Conservation (phyloP, 2,888 invertebrate species). For the Nomada fucata region DNA sequence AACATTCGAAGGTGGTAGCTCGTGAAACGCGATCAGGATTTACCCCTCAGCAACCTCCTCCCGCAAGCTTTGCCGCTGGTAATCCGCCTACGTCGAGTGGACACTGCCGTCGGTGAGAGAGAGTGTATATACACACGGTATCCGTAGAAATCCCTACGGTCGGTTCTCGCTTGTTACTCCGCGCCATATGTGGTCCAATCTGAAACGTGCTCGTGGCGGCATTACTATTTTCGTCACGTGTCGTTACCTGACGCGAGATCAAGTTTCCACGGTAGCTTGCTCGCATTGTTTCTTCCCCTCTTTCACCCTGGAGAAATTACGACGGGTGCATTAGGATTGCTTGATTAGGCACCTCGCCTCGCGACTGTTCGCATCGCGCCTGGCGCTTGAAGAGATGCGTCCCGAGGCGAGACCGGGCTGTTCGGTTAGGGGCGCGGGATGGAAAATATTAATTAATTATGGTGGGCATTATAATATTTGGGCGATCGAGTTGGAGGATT, state of each 20-base stretch:
- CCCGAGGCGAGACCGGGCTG: too few species aligned
- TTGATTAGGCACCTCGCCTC: neutral
- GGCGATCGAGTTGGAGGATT: too few species aligned
- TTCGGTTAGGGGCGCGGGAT: too few species aligned
- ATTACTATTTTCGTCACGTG: constrained; percentile 63
- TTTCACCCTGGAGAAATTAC: constrained; percentile 6
- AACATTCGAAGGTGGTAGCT: constrained; percentile 82
- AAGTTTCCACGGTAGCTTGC: constrained; percentile 30
- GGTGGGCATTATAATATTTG: too few species aligned
- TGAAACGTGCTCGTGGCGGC: neutral
- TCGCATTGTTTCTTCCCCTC: neutral
- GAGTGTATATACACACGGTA: constrained; percentile 32
- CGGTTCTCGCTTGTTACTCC: constrained; percentile 32
- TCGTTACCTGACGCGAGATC: constrained; percentile 56
- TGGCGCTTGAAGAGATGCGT: too few species aligned
- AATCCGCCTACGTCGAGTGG: constrained; percentile 74
- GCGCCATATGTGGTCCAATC: constrained; percentile 38
- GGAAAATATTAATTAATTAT: too few species aligned
- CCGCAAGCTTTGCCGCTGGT: constrained; percentile 48
- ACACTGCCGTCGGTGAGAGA: constrained; percentile 44
- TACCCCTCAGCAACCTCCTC: constrained; percentile 51
- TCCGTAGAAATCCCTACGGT: constrained; percentile 48
- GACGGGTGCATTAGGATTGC: neutral
- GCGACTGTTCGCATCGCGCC: neutral
- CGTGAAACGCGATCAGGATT: constrained; percentile 83